phyloP scores from a whole-genome alignment of 1,140 invertebrate genomes.

The Rhizoglyphus robini region DNA sequence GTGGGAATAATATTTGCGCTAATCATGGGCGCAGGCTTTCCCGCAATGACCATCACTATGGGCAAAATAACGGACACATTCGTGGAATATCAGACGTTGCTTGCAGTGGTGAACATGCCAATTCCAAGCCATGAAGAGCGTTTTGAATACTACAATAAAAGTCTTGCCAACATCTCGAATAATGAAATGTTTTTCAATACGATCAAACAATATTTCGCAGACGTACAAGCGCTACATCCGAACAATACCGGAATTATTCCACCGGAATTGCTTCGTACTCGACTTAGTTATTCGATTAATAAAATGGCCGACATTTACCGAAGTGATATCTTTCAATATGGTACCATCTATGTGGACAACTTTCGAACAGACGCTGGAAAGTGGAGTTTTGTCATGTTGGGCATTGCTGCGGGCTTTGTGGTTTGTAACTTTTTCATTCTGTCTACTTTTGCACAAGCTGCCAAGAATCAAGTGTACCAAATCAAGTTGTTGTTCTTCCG shows the following conservation, averaged over 20 bases:
- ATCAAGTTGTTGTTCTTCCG: conserved; percentile 32
- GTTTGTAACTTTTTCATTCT: background rate
- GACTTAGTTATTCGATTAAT: background rate
- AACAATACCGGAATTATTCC: background rate
- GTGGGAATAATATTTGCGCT: conserved; percentile 25
- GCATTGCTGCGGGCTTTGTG: background rate
- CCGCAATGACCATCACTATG: conserved; percentile 25
- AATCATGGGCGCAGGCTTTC: conserved; percentile 25
- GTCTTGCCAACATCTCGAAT: background rate
- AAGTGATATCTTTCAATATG: conserved; percentile 1
- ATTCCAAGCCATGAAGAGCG: background rate
- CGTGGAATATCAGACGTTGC: conserved; percentile 10
- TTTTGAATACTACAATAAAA: background rate
- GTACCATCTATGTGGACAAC: background rate
- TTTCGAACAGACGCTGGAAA: background rate
- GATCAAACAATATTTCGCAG: too few species aligned
- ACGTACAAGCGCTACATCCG: too few species aligned
- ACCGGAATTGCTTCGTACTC: background rate
- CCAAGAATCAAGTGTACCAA: too few species aligned
- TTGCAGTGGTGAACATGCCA: background rate
- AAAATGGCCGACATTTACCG: background rate
- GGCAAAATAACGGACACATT: too few species aligned
- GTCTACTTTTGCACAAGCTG: conserved; percentile 21
- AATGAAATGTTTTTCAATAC: background rate
- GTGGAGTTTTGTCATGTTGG: background rate